Percentiles rank a stretch among this genome's conserved stretches.
phyloP scores from a whole-genome alignment of 92 coral and sea anemone species.

The Siderastrea siderea region DNA sequence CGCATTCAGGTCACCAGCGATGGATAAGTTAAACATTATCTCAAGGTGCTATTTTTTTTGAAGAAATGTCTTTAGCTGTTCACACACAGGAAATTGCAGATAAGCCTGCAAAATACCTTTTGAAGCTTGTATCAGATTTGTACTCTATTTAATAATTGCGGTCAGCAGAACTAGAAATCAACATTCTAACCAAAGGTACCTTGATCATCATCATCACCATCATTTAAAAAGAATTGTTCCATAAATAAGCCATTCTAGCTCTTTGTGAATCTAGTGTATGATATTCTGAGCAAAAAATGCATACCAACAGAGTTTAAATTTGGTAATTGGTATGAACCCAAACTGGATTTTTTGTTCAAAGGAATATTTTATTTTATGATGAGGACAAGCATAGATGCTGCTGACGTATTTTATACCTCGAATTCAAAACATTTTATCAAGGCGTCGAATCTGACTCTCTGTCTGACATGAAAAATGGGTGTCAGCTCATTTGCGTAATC shows the following conservation, averaged over 20 bases:
- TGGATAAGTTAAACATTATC: background rate
- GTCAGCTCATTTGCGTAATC: background rate
- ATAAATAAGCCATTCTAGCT: background rate
- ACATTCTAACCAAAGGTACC: background rate
- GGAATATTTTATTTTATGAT: background rate
- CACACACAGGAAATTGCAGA: conserved; percentile 47
- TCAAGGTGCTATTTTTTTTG: background rate
- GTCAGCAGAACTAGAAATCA: background rate
- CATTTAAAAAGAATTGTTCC: background rate
- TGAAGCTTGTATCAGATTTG: conserved; percentile 3
- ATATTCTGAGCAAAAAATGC: background rate
- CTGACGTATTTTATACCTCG: background rate
- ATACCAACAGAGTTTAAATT: background rate
- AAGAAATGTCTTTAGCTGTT: background rate
- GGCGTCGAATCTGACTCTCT: conserved; percentile 18
- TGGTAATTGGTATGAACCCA: background rate
- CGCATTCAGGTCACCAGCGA: background rate
- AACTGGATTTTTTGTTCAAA: background rate
- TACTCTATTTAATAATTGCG: background rate
- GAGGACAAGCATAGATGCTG: background rate
- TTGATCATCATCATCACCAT: background rate
- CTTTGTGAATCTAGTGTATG: background rate
- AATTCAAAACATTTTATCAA: background rate
- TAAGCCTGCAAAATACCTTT: conserved; percentile 36
- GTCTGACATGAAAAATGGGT: conserved; percentile 15